phyloP scores from a whole-genome alignment of 2,888 invertebrate genomes.

The Thelaira solivaga region DNA sequence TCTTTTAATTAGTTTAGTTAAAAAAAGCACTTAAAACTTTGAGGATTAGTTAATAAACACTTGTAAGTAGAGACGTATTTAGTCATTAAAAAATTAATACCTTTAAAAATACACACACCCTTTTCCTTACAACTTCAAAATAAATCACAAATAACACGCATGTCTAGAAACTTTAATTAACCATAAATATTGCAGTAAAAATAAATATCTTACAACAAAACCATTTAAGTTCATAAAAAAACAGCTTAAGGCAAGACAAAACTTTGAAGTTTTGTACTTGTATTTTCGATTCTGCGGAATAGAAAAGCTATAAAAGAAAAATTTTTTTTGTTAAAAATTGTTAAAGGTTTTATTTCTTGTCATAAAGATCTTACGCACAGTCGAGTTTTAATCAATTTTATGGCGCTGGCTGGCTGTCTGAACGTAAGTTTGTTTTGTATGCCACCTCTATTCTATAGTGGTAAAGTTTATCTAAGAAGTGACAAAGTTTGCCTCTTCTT shows the following conservation, averaged over 20 bases:
- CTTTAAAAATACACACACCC: constrained; percentile 23
- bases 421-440: background rate
- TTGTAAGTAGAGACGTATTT: too few species aligned
- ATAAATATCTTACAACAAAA: constrained; percentile 5
- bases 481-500: constrained; percentile 30
- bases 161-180: constrained; percentile 31
- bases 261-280: background rate
- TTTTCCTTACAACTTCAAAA: background rate
- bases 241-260: background rate
- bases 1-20: too few species aligned
- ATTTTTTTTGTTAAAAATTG: background rate
- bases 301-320: background rate
- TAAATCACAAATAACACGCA: background rate
- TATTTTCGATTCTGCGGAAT: background rate
- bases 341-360: too few species aligned
- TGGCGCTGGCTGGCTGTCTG: background rate
- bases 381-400: constrained; percentile 42
- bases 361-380: constrained; percentile 55
- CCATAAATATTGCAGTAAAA: constrained; percentile 37
- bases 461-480: constrained; percentile 41
- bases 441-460: background rate
- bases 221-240: background rate
- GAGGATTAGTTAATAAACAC: background rate
- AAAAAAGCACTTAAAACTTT: constrained; percentile 12
- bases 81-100: background rate